Base-by-base conservation (phyloP, 1,140 invertebrate genomes). In the Zaprionus lachaisei region DNA sequence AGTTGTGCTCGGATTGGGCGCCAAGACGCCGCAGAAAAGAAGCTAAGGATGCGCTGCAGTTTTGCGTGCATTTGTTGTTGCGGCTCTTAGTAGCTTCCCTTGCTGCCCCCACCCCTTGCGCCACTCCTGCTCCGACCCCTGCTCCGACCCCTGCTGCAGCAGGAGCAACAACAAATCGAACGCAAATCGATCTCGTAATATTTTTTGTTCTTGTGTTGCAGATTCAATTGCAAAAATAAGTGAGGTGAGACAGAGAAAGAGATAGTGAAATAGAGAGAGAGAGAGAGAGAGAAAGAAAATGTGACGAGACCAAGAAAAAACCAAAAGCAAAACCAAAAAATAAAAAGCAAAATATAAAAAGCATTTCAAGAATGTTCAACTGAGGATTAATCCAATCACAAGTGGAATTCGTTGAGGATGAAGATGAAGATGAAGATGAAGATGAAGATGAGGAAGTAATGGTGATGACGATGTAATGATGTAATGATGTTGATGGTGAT, bases 161-260 rank as follows among this genome's bases (percentile, higher is more conserved):
- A 26, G n/a, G 41, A 64, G 47, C 61, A 76, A 72, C 68, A 72
- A 65, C 62, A 76, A 76, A 55, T 65, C 62, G 41, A 75, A 64
- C 54, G 60, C 67, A 70, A 60, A 37, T 20, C n/a, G n/a, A 70
- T 51, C 15, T 41, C 22, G 58, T 71, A 34, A 61, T 66, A 31
- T 47, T 72, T 72, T 72, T 77, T 72, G 62, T 72, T 77, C 34
- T 66, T 60, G 67, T 67, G 69, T 73, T 77, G 62, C 74, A 77
- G 69, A 72, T 72, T 28, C 37, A 38, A 47, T 65, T 68, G 68
- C 58, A 62, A 70, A 70, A 60, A 3, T 34, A 34, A 62, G 68
- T 17, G n/a, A 47, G 54, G 15, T 56, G 20, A 67, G 9, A 64
- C n/a, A 47, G 5, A 49, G 1, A 31, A 24, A 38, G 20, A 54